Evolutionary conservation across 2,888 invertebrate species (phyloP), one percentile per base, ranked within the genome.

Genomic region (Orchesella flavescens): DNA sequence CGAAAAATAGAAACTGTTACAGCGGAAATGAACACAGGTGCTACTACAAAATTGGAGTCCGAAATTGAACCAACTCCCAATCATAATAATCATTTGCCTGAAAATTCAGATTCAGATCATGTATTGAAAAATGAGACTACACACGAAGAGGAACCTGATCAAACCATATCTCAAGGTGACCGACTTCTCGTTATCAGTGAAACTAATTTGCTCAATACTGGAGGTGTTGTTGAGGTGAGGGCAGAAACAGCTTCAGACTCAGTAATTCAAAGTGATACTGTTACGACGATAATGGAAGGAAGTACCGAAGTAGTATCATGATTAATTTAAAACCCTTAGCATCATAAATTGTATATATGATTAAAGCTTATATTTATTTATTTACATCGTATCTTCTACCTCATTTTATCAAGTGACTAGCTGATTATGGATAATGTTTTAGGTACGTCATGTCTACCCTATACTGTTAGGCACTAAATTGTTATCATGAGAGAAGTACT

Each of bases 191-290:
- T 78, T 10, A 59, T 69, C 19, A 44, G 44, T 23, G 75, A 74
- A 81, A 61, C 49, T 10, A 55, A 75, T 21, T 69, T 75, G 81
- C 81, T 75, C 81, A 81, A 75, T n/a, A 9, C 34, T 12, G 23
- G 13, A 23, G 61, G 49, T 13, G 46, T 5, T 12, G 49, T 1
- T n/a, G 7, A 74, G 1, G 61, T 3, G 13, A 46, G 61, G 23
- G 2, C 57, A 55, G n/a, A 19, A 34, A 71, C 55, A 55, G 12
- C 21, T 19, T 15, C 68, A 15, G 23, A 13, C 49, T n/a, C 17
- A 53, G 17, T 55, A 4, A 57, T 13, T 57, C 12, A 71, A 55
- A 55, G 34, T n/a, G 71, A 71, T 55, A 71, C 24, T n/a, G n/a
- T n/a, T 71, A 23, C 53, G 10, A 10, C 57, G 43, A 55, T 9